phyloP scores from a whole-genome alignment of 2,113 vertebrate genomes.

The Chaetodon auriga region DNA sequence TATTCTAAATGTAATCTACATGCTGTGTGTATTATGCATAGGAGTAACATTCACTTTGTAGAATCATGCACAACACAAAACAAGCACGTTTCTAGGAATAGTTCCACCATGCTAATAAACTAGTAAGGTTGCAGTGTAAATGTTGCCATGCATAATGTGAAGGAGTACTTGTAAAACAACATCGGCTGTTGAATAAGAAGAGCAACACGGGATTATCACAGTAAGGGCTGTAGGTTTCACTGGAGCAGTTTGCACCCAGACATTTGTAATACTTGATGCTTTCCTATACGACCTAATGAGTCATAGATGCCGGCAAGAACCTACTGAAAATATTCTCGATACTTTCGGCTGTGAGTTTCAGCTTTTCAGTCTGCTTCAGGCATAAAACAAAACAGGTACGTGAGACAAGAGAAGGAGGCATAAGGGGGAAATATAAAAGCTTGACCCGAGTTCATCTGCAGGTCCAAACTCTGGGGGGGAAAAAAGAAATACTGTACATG shows the following conservation, averaged over 20 bases:
- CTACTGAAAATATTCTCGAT: constrained; percentile 30
- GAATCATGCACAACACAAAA: constrained; percentile 80
- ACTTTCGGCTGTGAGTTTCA: constrained; percentile 29
- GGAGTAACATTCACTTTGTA: constrained; percentile 69
- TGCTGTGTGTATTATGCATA: constrained; percentile 67
- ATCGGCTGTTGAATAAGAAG: constrained; percentile 35
- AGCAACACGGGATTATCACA: constrained; percentile 24
- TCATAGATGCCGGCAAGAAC: constrained; percentile 7
- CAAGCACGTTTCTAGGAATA: constrained; percentile 71
- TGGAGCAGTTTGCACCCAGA: constrained; percentile 32
- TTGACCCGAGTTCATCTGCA: constrained; percentile 65
- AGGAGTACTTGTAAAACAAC: constrained; percentile 61
- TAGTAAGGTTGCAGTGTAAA: constrained; percentile 73
- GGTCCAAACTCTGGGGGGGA: constrained; percentile 66
- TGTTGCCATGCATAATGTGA: constrained; percentile 77
- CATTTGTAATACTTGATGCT: constrained; percentile 24
- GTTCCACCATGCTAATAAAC: constrained; percentile 77
- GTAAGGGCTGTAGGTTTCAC: constrained; percentile 18
- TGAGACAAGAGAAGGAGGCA: constrained; percentile 62
- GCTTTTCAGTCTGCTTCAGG: constrained; percentile 44
- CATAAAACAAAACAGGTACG: constrained; percentile 58
- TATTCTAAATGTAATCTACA: constrained; percentile 71
- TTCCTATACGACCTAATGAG: constrained; percentile 26
- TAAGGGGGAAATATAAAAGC: constrained; percentile 73
- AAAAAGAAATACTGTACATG: constrained; percentile 77